Base-by-base conservation (phyloP, 2,888 invertebrate species). In the Campoplex nolae region DNA sequence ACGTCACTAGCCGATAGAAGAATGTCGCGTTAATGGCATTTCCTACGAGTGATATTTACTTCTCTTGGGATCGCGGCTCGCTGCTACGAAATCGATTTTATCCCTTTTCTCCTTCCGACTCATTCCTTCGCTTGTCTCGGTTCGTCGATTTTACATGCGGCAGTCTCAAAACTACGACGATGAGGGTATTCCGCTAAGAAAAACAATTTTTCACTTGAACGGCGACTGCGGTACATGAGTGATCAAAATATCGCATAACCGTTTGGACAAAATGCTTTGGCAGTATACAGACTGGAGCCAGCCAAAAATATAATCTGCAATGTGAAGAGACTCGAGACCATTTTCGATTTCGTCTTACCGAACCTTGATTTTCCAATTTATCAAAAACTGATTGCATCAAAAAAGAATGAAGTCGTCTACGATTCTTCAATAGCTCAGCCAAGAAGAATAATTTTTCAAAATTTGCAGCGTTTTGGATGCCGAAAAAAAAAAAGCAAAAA, bases 21-120 rank as follows among this genome's bases (percentile, higher is more conserved):
- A 54, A 42, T 54, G 68, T 68, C 51, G 38, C 51, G 16, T 13
- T 76, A 68, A 78, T 75, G 79, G 48, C 71, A 28, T 70, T 62
- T 32, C 42, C 54, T 65, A 32, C 6, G 65, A 28, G 54, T 65
- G 56, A 32, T 85, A 77, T 85, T 74, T 80, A 67, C 76, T 51
- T 32, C 51, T 23, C 54, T 62, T n/a, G 75, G 75, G 51, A 70
- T 79, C 75, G 62, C n/a, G 48, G 42, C 67, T 81, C 56, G 28
- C 23, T 70, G 23, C 74, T 68, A 85, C 56, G 51, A 74, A 68
- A 86, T 86, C 83, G 83, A 83, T 83, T 79, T 75, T 54, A 75
- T 75, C 56, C 54, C 54, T 48, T 73, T n/a, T 45, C 75, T 45
- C 62, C 18, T 23, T 70, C 45, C n/a, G 23, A 42, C 7, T 45